Evolutionary conservation across 2,113 vertebrate genomes (phyloP).

Genomic region (Chloebia gouldiae): DNA sequence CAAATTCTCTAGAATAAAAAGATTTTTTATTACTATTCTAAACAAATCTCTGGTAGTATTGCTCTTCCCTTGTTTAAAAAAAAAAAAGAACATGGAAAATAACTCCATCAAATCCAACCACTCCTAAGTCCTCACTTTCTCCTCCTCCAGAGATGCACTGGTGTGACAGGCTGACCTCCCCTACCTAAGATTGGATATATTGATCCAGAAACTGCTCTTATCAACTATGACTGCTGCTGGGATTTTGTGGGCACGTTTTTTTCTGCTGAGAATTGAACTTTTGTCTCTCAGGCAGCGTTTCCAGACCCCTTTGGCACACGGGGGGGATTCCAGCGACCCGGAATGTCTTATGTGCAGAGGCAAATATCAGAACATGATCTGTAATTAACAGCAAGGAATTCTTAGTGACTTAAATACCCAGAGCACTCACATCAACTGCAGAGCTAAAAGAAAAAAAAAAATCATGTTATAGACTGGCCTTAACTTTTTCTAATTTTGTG

Average conservation of each 20-base stretch:
- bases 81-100: not conserved
- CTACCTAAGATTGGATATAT: slow-evolving; percentile 71
- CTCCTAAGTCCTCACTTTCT: not conserved
- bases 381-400: slow-evolving; percentile 42
- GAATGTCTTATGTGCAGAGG: slow-evolving; percentile 33
- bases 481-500: not conserved
- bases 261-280: slow-evolving; percentile 44
- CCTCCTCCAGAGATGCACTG: slow-evolving; percentile 61
- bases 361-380: slow-evolving; percentile 39
- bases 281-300: not conserved
- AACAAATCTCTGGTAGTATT: not conserved
- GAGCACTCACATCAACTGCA: not conserved
- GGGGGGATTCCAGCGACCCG: slow-evolving; percentile 46
- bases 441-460: not conserved
- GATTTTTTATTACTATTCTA: not conserved
- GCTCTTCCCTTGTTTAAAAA: not conserved
- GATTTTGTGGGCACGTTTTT: slow-evolving; percentile 40
- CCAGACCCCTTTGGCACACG: slow-evolving; percentile 35
- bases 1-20: not conserved
- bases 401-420: slow-evolving; percentile 30
- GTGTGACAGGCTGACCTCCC: slow-evolving; percentile 66
- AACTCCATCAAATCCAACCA: not conserved
- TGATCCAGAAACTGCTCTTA: slow-evolving; percentile 69
- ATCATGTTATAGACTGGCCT: not conserved
- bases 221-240: slow-evolving; percentile 36